Conservation (phyloP, 2,797 vertebrate species). For the Acanthurus lineatus region DNA sequence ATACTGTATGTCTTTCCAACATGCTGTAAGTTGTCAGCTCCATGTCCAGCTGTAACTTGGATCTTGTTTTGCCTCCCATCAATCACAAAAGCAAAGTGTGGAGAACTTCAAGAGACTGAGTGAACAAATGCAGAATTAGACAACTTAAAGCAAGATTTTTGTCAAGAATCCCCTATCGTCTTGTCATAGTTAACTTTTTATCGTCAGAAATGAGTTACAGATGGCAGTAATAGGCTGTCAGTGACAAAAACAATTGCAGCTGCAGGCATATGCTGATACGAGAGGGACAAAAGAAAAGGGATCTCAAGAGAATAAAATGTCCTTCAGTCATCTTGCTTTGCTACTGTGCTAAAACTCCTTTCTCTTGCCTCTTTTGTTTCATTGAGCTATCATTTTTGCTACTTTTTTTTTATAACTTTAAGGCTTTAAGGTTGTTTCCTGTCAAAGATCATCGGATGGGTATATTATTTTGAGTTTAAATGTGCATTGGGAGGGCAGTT, state of each 20-base stretch:
- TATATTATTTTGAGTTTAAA: too few species aligned
- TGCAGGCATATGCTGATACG: constrained; percentile 43
- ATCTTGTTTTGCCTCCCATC: constrained; percentile 11
- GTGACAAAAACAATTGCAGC: constrained; percentile 27
- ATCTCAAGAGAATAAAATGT: not conserved
- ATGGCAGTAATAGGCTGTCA: constrained; percentile 51
- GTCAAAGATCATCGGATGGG: too few species aligned
- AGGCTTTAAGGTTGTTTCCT: too few species aligned
- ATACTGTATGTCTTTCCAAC: not conserved
- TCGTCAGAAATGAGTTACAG: constrained; percentile 46
- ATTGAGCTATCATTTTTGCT: too few species aligned
- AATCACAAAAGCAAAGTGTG: constrained; percentile 2
- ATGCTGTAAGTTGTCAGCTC: constrained; percentile 8
- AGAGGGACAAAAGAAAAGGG: constrained; percentile 22
- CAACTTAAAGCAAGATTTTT: constrained; percentile 25
- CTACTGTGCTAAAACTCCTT: too few species aligned
- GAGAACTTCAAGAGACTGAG: constrained; percentile 1
- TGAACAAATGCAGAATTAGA: constrained; percentile 34
- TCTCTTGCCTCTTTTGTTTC: too few species aligned
- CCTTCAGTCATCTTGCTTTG: too few species aligned
- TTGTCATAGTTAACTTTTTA: constrained; percentile 58
- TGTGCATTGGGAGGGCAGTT: too few species aligned
- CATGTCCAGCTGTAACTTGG: constrained; percentile 9
- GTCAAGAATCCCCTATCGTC: constrained; percentile 33
- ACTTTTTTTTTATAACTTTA: too few species aligned